A percentile compares a stretch with the other conserved stretches of the same genome.
These are phyloP conservation scores for Escarpia spicata DNA, from an alignment of 2,888 invertebrate species.

Conservation along the genomic window DNA sequence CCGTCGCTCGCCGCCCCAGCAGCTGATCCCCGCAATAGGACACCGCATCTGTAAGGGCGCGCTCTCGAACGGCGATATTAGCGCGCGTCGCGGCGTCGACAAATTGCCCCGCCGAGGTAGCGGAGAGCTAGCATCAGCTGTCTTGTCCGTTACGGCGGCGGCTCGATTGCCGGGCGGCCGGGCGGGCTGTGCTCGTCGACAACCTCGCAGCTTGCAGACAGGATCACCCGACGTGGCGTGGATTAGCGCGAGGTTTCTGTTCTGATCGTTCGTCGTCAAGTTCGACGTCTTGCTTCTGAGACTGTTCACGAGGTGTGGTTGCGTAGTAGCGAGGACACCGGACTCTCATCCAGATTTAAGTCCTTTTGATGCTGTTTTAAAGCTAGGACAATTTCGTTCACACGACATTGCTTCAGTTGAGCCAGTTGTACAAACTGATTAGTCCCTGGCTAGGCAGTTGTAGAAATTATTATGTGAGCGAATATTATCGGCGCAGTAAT, in stretches of 20 bases:
- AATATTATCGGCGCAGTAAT: too few relatives aligned
- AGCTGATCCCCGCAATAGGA: background rate
- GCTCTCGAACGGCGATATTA: background rate
- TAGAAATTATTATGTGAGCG: too few relatives aligned
- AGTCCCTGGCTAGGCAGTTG: too few relatives aligned
- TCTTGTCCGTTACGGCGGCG: background rate
- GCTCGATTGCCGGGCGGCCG: background rate
- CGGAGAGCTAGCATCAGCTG: background rate
- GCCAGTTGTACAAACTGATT: too few relatives aligned
- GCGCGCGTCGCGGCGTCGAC: background rate
- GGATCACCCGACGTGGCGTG: background rate
- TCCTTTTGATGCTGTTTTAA: too few relatives aligned
- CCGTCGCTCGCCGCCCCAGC: background rate
- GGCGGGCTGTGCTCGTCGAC: background rate
- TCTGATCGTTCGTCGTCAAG: background rate
- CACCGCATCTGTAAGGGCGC: slow-evolving; percentile 9
- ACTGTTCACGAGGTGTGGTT: too few relatives aligned
- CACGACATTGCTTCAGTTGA: too few relatives aligned
- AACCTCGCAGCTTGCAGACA: background rate
- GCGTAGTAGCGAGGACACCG: too few relatives aligned
- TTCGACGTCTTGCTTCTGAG: too few relatives aligned
- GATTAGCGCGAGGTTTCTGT: background rate
- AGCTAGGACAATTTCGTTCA: too few relatives aligned
- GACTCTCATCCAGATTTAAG: too few relatives aligned
- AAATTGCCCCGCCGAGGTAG: slow-evolving; percentile 16